These are phyloP conservation scores for Saturnia japonica DNA, from an alignment of 2,888 invertebrate genomes.

Conservation along the genomic window DNA sequence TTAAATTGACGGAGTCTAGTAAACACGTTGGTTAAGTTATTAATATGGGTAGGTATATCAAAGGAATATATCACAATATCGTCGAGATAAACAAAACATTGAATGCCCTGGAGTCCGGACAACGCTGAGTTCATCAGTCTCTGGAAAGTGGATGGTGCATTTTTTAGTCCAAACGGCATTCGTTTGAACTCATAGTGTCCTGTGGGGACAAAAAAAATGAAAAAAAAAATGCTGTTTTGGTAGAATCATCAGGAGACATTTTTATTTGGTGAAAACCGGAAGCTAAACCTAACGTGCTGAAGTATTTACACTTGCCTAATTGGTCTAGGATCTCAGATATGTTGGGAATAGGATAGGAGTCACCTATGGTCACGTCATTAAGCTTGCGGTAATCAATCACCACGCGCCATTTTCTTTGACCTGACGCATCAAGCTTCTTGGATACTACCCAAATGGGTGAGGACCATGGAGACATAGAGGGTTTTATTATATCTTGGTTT, in stretches of 20 bases:
- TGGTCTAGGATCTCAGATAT: slow-evolving; percentile 21
- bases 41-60: slow-evolving; percentile 40
- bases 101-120: no score
- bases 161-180: slow-evolving; percentile 46
- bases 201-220: slow-evolving; percentile 28
- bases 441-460: no score
- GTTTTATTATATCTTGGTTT: no score
- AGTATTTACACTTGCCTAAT: slow-evolving; percentile 32
- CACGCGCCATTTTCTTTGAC: slow-evolving; percentile 37
- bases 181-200: slow-evolving; percentile 46
- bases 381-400: slow-evolving; percentile 35
- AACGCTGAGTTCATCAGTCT: slow-evolving; percentile 43
- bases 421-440: no score
- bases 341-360: slow-evolving; percentile 25
- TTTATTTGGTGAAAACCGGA: slow-evolving; percentile 34
- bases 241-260: slow-evolving; percentile 31
- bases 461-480: no score
- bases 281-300: slow-evolving; percentile 36
- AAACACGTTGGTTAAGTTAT: no score
- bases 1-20: no score
- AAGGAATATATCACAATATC: no score
- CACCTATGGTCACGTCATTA: slow-evolving; percentile 23
- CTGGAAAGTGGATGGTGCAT: slow-evolving; percentile 36
- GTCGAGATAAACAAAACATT: no score
- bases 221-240: slow-evolving; percentile 45